Conservation (phyloP, 2,797 vertebrate genomes). For the Thripadectes ignobilis region DNA sequence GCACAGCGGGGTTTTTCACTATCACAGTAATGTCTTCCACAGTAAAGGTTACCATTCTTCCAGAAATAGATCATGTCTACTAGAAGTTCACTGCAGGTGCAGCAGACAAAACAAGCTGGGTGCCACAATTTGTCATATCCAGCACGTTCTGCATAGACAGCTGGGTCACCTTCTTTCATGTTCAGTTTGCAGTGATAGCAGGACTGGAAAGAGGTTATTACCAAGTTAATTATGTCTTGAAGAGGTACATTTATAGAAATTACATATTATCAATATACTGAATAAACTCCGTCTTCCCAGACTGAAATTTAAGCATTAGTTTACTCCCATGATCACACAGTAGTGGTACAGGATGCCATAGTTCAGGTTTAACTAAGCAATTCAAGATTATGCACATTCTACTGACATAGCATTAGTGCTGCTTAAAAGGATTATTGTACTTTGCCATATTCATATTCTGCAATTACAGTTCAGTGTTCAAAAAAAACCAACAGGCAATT, state of each 20-base stretch:
- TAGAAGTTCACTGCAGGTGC: slow-evolving; percentile 89
- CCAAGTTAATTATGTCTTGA: background rate
- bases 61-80: slow-evolving; percentile 99
- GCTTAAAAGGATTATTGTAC: background rate
- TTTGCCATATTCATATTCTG: background rate
- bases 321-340: background rate
- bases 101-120: slow-evolving; percentile 93
- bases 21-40: slow-evolving; percentile 97
- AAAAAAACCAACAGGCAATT: background rate
- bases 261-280: fast-evolving
- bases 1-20: slow-evolving; percentile 96
- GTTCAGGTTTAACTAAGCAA: background rate
- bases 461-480: background rate
- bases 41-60: slow-evolving; percentile 94
- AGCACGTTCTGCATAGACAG: slow-evolving; percentile 93
- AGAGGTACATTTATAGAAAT: background rate
- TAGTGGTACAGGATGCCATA: background rate
- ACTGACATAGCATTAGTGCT: background rate
- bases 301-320: background rate
- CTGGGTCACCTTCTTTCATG: slow-evolving; percentile 91
- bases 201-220: slow-evolving; percentile 74
- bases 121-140: slow-evolving; percentile 97
- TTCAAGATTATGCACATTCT: background rate
- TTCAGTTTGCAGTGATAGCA: slow-evolving; percentile 87
- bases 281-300: background rate